A percentile compares a stretch with the other conserved stretches of the same genome.
phyloP scores from a whole-genome alignment of 2,113 vertebrate genomes.

The Manacus vitellinus region DNA sequence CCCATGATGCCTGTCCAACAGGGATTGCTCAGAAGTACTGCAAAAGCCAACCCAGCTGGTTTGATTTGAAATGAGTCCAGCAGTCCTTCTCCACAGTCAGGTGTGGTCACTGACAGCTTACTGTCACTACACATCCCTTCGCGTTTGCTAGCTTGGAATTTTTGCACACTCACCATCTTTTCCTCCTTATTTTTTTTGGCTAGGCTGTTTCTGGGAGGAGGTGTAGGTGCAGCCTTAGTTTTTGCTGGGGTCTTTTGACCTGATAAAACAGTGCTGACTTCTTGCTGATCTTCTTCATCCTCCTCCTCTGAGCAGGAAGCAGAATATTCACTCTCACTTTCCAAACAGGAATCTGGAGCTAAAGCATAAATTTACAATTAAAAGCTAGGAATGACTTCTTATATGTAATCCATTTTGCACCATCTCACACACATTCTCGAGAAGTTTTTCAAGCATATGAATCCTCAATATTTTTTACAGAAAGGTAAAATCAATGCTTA shows the following conservation, averaged over 20 bases:
- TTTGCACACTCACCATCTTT: constrained; percentile 66
- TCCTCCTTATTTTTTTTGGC: constrained; percentile 77
- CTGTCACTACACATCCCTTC: not conserved
- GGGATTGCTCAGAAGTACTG: not conserved
- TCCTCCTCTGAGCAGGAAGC: constrained; percentile 84
- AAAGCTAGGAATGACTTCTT: not conserved
- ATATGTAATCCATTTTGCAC: not conserved
- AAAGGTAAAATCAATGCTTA: not conserved
- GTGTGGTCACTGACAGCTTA: not conserved
- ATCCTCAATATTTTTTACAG: not conserved
- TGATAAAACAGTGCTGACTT: not conserved
- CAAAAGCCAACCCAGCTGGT: not conserved
- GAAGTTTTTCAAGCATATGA: not conserved
- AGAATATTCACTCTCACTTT: constrained; percentile 89
- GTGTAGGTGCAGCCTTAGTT: constrained; percentile 35
- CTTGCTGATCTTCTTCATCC: constrained; percentile 56
- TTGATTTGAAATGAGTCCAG: not conserved
- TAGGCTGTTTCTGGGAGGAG: constrained; percentile 73
- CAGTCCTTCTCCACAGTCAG: not conserved
- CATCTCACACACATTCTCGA: not conserved
- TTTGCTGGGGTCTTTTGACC: constrained; percentile 67
- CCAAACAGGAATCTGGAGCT: constrained; percentile 80
- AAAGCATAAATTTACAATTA: constrained; percentile 10
- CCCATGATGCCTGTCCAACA: not conserved
- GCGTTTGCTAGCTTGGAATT: not conserved